Evolutionary conservation across 1,140 invertebrate species (phyloP).

Genomic region (Drosophila ananassae): DNA sequence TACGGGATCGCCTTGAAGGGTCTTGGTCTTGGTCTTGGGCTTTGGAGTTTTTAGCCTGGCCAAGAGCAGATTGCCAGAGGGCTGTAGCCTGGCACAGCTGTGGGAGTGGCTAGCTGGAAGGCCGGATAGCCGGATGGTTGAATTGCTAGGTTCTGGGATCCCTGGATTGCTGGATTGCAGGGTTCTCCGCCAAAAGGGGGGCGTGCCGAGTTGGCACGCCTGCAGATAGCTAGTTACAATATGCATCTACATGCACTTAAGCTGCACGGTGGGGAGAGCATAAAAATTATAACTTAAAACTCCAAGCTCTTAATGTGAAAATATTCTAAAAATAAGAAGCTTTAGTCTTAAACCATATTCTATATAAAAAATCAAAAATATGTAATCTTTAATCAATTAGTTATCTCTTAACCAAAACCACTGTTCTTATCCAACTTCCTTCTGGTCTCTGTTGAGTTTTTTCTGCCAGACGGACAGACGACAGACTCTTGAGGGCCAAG

Average conservation of each 20-base stretch:
- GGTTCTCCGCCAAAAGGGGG: constrained; percentile 30
- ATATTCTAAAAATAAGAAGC: neutral
- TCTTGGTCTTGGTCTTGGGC: neutral
- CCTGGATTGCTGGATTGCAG: constrained; percentile 21
- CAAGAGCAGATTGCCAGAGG: constrained; percentile 38
- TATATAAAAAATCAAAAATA: neutral
- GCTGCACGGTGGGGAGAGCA: constrained; percentile 40
- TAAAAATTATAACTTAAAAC: neutral
- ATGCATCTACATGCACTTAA: constrained; percentile 48
- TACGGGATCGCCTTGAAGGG: constrained; percentile 14
- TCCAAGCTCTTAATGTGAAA: neutral
- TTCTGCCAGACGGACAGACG: constrained; percentile 57
- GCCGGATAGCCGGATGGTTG: constrained; percentile 27
- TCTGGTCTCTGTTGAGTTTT: neutral
- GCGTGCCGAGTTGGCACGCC: constrained; percentile 55
- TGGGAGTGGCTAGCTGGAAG: constrained; percentile 42
- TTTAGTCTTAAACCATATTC: too few relatives aligned
- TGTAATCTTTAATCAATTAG: neutral
- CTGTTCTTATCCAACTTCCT: neutral
- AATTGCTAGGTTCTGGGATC: constrained; percentile 13
- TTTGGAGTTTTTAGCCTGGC: constrained; percentile 11
- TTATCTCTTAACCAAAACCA: neutral
- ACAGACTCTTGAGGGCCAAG: constrained; percentile 18
- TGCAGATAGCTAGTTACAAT: constrained; percentile 74
- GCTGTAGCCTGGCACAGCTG: constrained; percentile 32